These are phyloP conservation scores for Pelosia muscerda DNA, from an alignment of 2,888 invertebrate genomes.

Conservation along the genomic window DNA sequence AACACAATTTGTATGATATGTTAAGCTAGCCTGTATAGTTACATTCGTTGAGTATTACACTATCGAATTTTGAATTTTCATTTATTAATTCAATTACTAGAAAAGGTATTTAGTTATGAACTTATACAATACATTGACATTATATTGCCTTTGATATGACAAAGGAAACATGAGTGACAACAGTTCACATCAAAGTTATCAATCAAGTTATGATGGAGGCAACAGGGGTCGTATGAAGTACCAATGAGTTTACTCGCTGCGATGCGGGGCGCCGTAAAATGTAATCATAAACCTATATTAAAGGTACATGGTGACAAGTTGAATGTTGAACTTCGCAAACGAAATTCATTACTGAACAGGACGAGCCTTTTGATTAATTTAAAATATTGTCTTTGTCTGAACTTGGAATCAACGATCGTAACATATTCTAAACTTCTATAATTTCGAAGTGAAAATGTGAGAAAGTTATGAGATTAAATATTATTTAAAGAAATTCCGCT, in stretches of 20 bases:
- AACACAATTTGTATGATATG: no score
- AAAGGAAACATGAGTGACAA: neutral
- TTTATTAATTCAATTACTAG: no score
- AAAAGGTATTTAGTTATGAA: neutral
- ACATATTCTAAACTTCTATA: neutral
- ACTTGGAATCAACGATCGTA: neutral
- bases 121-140: neutral
- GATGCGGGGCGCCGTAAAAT: neutral
- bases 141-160: neutral
- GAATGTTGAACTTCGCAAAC: neutral
- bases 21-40: no score
- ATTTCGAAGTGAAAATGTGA: neutral
- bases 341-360: neutral
- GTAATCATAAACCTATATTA: slow-evolving; percentile 16
- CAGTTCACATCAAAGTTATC: slow-evolving; percentile 33
- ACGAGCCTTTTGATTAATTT: slow-evolving; percentile 10
- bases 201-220: slow-evolving; percentile 27
- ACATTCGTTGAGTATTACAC: no score
- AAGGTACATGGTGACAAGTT: slow-evolving; percentile 9
- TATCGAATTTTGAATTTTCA: no score
- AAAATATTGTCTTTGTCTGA: neutral
- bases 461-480: neutral
- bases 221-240: slow-evolving; percentile 19
- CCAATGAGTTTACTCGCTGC: slow-evolving; percentile 12
- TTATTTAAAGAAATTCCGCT: neutral